Percentiles rank a stretch among this genome's conserved stretches.
These are phyloP conservation scores for Pectinophora gossypiella DNA, from an alignment of 1,140 invertebrate species.

Conservation along the genomic window DNA sequence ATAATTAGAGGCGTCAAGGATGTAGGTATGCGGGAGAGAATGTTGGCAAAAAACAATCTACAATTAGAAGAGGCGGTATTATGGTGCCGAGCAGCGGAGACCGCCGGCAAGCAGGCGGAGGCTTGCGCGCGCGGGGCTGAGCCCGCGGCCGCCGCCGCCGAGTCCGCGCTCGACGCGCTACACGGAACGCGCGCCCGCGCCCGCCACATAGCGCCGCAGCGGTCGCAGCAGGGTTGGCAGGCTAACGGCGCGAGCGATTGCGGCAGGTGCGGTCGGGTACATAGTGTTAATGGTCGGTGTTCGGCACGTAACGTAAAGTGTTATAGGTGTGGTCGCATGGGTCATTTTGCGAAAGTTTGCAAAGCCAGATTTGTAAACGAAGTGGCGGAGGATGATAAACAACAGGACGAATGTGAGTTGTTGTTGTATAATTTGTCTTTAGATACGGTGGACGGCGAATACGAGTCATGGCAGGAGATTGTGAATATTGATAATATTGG, in stretches of 20 bases:
- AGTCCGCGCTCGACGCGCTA: neutral
- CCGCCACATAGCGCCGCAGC: neutral
- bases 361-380: neutral
- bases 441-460: neutral
- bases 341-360: conserved; percentile 10
- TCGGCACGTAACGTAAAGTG: conserved; percentile 7
- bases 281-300: conserved; percentile 3
- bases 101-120: too few relatives aligned
- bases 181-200: neutral
- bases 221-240: neutral
- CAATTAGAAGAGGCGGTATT: conserved; percentile 4
- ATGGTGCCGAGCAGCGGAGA: conserved; percentile 6
- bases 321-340: conserved; percentile 9
- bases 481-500: conserved; percentile 2
- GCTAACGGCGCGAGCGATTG: neutral
- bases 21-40: conserved; percentile 1
- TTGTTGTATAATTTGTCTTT: neutral
- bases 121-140: too few relatives aligned
- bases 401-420: neutral
- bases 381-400: neutral
- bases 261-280: neutral
- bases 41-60: conserved; percentile 3
- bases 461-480: conserved; percentile 7
- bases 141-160: neutral
- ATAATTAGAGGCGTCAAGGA: neutral